phyloP scores from a whole-genome alignment of 2,888 invertebrate species.

The Pristionchus exspectatus region DNA sequence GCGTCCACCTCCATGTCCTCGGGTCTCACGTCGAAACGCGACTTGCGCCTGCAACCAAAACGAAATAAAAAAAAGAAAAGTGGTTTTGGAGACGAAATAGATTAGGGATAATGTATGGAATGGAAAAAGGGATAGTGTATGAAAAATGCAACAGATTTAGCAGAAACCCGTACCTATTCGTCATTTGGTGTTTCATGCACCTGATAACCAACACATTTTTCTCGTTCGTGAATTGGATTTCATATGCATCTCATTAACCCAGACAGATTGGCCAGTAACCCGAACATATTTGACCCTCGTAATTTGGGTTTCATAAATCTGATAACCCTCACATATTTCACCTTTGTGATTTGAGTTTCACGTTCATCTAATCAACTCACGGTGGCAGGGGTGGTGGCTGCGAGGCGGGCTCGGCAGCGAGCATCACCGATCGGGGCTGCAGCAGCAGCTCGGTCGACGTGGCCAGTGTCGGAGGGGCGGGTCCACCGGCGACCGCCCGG shows the following conservation, averaged over 20 bases:
- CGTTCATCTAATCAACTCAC: neutral
- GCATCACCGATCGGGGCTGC: slow-evolving; percentile 8
- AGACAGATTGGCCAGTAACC: too few relatives aligned
- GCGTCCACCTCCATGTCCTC: slow-evolving; percentile 30
- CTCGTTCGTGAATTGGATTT: too few relatives aligned
- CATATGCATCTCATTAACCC: too few relatives aligned
- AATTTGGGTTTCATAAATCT: neutral
- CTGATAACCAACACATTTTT: too few relatives aligned
- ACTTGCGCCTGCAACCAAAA: slow-evolving; percentile 23
- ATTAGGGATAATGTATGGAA: too few relatives aligned
- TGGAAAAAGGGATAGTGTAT: too few relatives aligned
- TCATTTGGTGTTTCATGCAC: neutral
- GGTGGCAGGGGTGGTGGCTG: slow-evolving; percentile 25
- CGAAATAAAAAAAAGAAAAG: too few relatives aligned
- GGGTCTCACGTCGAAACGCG: slow-evolving; percentile 30
- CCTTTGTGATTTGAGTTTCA: neutral
- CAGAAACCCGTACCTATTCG: too few relatives aligned
- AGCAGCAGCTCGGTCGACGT: neutral
- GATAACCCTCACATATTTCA: neutral
- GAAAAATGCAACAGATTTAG: too few relatives aligned
- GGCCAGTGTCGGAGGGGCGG: neutral
- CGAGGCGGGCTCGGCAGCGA: neutral
- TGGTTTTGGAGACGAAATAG: too few relatives aligned
- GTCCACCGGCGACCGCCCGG: neutral
- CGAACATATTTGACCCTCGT: too few relatives aligned